Percentiles rank a stretch among this genome's conserved stretches.
Conservation (phyloP, 2,797 vertebrate species). For the Mormyrus hasselquistii region DNA sequence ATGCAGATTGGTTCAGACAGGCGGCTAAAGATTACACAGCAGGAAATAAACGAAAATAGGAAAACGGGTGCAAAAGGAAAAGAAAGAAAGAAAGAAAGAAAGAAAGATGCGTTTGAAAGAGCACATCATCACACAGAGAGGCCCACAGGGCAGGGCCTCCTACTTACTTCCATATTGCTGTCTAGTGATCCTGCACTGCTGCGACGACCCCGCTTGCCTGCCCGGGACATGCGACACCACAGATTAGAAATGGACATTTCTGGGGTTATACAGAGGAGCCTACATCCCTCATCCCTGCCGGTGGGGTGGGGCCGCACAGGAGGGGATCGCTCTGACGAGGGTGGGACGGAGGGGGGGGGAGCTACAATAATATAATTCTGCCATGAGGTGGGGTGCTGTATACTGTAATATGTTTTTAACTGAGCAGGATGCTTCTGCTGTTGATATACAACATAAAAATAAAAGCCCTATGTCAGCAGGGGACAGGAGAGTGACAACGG, state of each 20-base stretch:
- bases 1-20: conserved; percentile 62
- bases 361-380: not conserved
- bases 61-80: conserved; percentile 72
- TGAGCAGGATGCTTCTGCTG: not conserved
- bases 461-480: not conserved
- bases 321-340: conserved; percentile 47
- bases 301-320: conserved; percentile 45
- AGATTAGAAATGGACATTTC: conserved; percentile 91
- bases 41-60: conserved; percentile 53
- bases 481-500: not conserved
- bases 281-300: conserved; percentile 51
- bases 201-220: conserved; percentile 98
- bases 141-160: conserved; percentile 83
- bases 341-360: not conserved
- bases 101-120: conserved; percentile 64
- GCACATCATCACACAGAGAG: conserved; percentile 86
- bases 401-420: not conserved
- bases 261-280: conserved; percentile 62
- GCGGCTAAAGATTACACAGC: conserved; percentile 51
- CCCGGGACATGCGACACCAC: conserved; percentile 99
- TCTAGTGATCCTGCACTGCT: conserved; percentile 99
- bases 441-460: not conserved
- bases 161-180: conserved; percentile 99
- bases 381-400: not conserved
- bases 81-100: conserved; percentile 45